A percentile compares a stretch with the other conserved stretches of the same genome.
Conservation (phyloP, 2,797 vertebrate genomes). For the Coregonus ussuriensis region DNA sequence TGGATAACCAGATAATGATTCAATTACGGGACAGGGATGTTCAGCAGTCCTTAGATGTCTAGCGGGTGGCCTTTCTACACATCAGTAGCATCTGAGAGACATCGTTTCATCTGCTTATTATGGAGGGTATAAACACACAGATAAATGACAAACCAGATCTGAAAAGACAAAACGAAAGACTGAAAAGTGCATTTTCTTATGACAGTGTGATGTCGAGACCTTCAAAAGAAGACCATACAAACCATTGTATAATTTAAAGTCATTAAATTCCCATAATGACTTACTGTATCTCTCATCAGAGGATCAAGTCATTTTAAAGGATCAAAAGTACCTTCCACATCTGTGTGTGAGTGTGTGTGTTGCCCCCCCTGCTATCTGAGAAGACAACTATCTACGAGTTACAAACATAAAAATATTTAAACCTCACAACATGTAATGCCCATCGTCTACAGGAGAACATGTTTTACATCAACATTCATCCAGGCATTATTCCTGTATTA, state of each 20-base stretch:
- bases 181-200: background rate
- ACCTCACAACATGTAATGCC: background rate
- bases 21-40: background rate
- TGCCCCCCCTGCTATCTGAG: too few relatives aligned
- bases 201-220: background rate
- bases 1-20: background rate
- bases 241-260: background rate
- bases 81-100: background rate
- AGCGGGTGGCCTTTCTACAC: background rate
- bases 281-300: background rate
- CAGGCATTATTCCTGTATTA: background rate
- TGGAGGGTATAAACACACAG: too few relatives aligned
- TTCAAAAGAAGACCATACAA: background rate
- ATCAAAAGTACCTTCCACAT: background rate
- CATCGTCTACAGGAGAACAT: background rate
- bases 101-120: background rate
- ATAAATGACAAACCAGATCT: background rate
- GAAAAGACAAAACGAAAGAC: background rate
- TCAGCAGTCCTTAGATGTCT: background rate
- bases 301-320: slow-evolving; percentile 5
- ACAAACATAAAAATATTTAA: background rate
- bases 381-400: too few relatives aligned
- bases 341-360: too few relatives aligned
- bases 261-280: background rate
- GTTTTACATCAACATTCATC: background rate